A percentile compares a stretch with the other conserved stretches of the same genome.
phyloP scores from a whole-genome alignment of 1,140 invertebrate species.

The Cheumatopsyche charites region DNA sequence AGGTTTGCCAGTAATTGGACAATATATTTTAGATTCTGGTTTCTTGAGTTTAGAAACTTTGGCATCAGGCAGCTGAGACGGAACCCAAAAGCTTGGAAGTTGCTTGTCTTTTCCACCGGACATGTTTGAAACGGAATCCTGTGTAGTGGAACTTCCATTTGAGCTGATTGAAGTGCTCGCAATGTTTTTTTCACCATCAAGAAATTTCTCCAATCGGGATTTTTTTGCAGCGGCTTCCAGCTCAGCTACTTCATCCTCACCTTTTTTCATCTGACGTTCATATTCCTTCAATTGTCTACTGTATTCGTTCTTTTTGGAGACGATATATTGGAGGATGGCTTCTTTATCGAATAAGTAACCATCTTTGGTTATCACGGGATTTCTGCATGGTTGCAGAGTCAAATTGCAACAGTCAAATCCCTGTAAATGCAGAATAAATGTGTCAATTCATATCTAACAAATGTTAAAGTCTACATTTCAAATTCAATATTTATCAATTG shows the following conservation, averaged over 20 bases:
- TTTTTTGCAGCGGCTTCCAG: slow-evolving; percentile 60
- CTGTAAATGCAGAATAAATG: slow-evolving; percentile 1
- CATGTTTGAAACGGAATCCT: slow-evolving; percentile 79
- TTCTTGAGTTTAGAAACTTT: slow-evolving; percentile 77
- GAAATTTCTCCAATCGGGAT: slow-evolving; percentile 75
- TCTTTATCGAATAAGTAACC: slow-evolving; percentile 98
- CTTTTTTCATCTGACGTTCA: slow-evolving; percentile 84
- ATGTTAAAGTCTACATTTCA: too few species aligned
- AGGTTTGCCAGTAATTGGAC: slow-evolving; percentile 86
- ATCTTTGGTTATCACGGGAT: slow-evolving; percentile 66
- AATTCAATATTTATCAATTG: too few species aligned
- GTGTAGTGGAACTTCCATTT: slow-evolving; percentile 45
- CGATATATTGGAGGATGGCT: slow-evolving; percentile 94
- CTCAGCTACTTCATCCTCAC: slow-evolving; percentile 65
- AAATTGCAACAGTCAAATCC: slow-evolving; percentile 97
- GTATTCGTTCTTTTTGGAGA: slow-evolving; percentile 94
- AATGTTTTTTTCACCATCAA: slow-evolving; percentile 78
- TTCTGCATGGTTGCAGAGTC: slow-evolving; percentile 83
- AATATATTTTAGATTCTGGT: slow-evolving; percentile 90
- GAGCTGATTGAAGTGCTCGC: slow-evolving; percentile 54
- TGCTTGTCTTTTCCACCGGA: slow-evolving; percentile 59
- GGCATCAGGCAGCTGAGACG: slow-evolving; percentile 88
- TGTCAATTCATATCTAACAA: too few species aligned
- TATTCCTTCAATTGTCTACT: slow-evolving; percentile 90
- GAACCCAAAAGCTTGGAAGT: slow-evolving; percentile 97